phyloP scores from a whole-genome alignment of 2,888 invertebrate species.

The Hermodice carunculata region DNA sequence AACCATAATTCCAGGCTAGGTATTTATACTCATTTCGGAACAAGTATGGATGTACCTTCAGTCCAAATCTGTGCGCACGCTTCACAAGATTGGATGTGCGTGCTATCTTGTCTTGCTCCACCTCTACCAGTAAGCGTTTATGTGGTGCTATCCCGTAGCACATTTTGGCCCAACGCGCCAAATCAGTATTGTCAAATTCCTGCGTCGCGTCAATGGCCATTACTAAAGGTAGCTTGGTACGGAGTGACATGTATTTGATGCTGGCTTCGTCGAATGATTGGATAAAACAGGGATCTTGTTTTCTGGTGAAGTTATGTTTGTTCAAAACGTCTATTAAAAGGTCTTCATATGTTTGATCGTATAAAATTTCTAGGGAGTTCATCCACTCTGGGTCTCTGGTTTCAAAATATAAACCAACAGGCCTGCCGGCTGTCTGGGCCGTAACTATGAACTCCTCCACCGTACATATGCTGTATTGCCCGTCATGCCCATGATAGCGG shows the following conservation, averaged over 20 bases:
- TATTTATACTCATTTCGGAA: slow-evolving; percentile 38
- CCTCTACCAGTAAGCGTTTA: slow-evolving; percentile 14
- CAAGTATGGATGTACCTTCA: slow-evolving; percentile 35
- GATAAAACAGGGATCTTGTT: slow-evolving; percentile 31
- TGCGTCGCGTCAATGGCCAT: no score
- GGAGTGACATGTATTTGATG: no score
- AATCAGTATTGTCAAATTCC: no score
- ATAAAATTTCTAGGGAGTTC: slow-evolving; percentile 28
- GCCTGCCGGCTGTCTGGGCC: slow-evolving; percentile 20
- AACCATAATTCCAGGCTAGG: slow-evolving; percentile 37
- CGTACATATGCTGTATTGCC: slow-evolving; percentile 26
- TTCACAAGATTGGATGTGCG: slow-evolving; percentile 22
- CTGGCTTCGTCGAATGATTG: slow-evolving; percentile 34
- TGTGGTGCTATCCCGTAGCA: slow-evolving; percentile 33
- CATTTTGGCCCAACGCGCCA: no score
- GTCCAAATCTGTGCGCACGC: slow-evolving; percentile 12
- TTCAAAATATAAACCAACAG: slow-evolving; percentile 39
- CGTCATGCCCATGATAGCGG: slow-evolving; percentile 34
- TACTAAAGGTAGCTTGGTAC: no score
- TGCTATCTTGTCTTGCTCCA: slow-evolving; percentile 2
- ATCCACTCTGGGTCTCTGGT: slow-evolving; percentile 37
- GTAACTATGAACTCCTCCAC: slow-evolving; percentile 36
- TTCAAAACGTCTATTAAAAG: slow-evolving; percentile 28
- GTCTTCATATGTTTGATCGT: slow-evolving; percentile 33
- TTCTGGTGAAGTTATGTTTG: slow-evolving; percentile 17